Percentiles rank a stretch among this genome's conserved stretches.
Conservation (phyloP, 2,113 vertebrate species). For the Eolophus roseicapilla region DNA sequence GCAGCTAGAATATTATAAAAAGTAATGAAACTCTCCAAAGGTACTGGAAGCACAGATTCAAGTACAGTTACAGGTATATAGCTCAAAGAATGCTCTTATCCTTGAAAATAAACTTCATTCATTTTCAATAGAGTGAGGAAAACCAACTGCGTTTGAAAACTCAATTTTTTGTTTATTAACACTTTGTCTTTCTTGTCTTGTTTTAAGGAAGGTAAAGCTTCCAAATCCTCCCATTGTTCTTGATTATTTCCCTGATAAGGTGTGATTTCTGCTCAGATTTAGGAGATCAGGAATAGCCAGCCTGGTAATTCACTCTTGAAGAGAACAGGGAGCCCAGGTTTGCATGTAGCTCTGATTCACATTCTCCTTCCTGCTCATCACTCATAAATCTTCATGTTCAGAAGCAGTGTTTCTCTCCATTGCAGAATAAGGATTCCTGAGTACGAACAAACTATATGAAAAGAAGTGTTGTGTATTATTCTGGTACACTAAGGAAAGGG, state of each 20-base stretch:
- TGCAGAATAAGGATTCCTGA: neutral
- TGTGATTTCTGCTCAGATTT: slow-evolving; percentile 9
- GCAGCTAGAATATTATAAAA: slow-evolving; percentile 16
- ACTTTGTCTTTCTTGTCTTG: slow-evolving; percentile 6
- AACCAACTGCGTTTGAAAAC: neutral
- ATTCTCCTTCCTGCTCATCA: neutral
- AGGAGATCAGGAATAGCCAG: neutral
- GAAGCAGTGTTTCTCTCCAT: neutral
- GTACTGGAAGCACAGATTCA: neutral
- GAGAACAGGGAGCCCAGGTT: neutral
- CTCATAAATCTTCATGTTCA: neutral
- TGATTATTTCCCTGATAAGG: neutral
- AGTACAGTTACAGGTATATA: neutral
- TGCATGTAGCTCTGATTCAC: neutral
- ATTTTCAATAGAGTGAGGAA: neutral
- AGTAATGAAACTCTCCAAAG: slow-evolving; percentile 1
- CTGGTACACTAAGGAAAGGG: neutral
- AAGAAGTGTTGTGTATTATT: neutral
- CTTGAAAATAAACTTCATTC: slow-evolving; percentile 2
- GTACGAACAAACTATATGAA: neutral
- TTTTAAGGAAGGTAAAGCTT: neutral
- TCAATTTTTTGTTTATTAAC: slow-evolving; percentile 6
- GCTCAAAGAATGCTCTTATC: neutral
- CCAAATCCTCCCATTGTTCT: neutral
- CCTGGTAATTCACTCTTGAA: neutral